Evolutionary conservation across 2,888 invertebrate species (phyloP).

Genomic region (Tribolium freemani): DNA sequence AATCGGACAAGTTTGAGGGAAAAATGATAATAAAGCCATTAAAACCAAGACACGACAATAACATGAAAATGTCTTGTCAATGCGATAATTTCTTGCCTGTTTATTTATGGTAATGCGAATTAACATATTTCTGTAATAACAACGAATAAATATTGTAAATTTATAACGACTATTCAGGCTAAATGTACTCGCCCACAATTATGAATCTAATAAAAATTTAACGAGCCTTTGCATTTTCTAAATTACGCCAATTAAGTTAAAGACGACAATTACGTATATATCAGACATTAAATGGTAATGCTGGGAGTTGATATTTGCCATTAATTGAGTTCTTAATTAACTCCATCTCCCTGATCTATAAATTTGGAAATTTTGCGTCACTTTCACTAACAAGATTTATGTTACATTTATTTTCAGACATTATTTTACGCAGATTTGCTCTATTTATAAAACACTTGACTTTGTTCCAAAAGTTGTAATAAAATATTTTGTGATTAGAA

Average conservation of each 20-base stretch:
- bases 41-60: slow-evolving; percentile 15
- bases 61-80: slow-evolving; percentile 32
- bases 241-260: slow-evolving; percentile 7
- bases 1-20: too few relatives aligned
- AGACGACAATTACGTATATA: slow-evolving; percentile 6
- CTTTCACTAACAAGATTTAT: slow-evolving; percentile 14
- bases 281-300: slow-evolving; percentile 13
- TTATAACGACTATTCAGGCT: slow-evolving; percentile 11
- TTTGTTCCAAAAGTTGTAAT: slow-evolving; percentile 39
- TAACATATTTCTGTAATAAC: slow-evolving; percentile 26
- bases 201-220: slow-evolving; percentile 15
- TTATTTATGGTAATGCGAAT: slow-evolving; percentile 29
- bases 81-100: slow-evolving; percentile 30
- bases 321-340: background rate
- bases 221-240: slow-evolving; percentile 12
- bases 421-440: slow-evolving; percentile 41
- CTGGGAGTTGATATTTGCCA: background rate
- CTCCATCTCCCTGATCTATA: too few relatives aligned
- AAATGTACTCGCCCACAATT: slow-evolving; percentile 33
- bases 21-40: slow-evolving; percentile 19
- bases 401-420: slow-evolving; percentile 40
- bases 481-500: background rate
- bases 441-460: slow-evolving; percentile 45
- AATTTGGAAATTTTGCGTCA: background rate
- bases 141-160: slow-evolving; percentile 25